Conservation (phyloP, 2,113 vertebrate genomes). For the Passer domesticus region DNA sequence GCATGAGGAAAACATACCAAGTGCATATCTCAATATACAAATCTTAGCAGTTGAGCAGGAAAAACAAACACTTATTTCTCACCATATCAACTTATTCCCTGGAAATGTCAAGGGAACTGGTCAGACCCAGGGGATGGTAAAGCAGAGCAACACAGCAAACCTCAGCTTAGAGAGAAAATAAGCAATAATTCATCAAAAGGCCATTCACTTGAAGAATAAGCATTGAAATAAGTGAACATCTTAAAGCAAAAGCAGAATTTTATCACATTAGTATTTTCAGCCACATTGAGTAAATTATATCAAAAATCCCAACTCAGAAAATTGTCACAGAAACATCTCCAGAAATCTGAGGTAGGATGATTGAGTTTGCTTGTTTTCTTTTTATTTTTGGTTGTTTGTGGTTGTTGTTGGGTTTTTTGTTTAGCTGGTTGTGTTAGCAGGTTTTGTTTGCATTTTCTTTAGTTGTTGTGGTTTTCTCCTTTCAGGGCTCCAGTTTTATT, state of each 20-base stretch:
- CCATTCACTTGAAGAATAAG: background rate
- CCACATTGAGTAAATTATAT: background rate
- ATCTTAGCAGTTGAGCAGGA: background rate
- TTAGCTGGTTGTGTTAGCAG: background rate
- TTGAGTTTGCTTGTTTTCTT: background rate
- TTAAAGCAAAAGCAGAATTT: background rate
- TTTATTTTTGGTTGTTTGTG: background rate
- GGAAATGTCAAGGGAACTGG: background rate
- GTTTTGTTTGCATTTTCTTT: background rate
- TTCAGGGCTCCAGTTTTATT: background rate
- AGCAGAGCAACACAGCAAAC: background rate
- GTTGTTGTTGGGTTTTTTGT: background rate
- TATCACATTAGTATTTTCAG: background rate
- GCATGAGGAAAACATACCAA: background rate
- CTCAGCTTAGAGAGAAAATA: background rate
- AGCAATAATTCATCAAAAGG: constrained; percentile 13
- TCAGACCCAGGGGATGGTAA: background rate
- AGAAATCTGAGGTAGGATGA: background rate
- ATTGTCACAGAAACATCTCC: background rate
- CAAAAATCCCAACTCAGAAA: background rate
- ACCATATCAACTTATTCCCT: background rate
- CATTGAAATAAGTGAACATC: background rate
- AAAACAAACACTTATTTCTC: background rate
- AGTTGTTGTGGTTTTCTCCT: background rate
- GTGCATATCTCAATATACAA: background rate